phyloP scores from a whole-genome alignment of 1,140 invertebrate species.

The Hylaeus volcanicus region DNA sequence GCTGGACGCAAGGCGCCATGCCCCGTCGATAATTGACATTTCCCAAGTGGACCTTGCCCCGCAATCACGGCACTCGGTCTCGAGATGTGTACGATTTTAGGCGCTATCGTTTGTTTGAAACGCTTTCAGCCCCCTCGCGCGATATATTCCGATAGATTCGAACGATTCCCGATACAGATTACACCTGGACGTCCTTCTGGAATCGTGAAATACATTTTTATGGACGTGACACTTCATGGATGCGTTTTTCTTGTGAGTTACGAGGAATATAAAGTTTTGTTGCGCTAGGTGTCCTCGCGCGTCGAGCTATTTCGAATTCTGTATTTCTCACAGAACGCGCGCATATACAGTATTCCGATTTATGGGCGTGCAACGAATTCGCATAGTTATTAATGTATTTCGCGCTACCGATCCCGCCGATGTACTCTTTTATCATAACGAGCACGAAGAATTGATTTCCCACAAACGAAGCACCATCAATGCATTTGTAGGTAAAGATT shows the following conservation, averaged over 20 bases:
- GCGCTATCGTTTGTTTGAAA: no score
- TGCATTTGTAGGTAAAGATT: conserved; percentile 16
- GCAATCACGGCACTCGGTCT: not conserved
- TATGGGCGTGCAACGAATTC: not conserved
- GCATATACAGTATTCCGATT: not conserved
- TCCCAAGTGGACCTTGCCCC: not conserved
- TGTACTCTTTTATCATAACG: not conserved
- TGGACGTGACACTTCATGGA: no score
- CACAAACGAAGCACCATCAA: not conserved
- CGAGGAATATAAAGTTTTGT: no score
- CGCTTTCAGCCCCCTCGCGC: no score
- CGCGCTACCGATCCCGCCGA: no score
- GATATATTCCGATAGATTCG: no score
- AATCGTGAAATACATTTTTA: no score
- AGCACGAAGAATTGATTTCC: conserved; percentile 25
- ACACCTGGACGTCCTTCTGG: no score
- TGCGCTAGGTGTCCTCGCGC: no score
- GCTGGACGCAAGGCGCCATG: not conserved
- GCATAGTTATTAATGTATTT: not conserved
- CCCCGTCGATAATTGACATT: not conserved
- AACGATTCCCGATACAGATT: no score
- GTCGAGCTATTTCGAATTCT: not conserved
- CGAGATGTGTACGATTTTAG: no score
- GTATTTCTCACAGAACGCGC: not conserved
- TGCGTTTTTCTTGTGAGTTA: no score